Evolutionary conservation across 2,797 vertebrate genomes (phyloP).

Genomic region (Leucoraja ocellata): DNA sequence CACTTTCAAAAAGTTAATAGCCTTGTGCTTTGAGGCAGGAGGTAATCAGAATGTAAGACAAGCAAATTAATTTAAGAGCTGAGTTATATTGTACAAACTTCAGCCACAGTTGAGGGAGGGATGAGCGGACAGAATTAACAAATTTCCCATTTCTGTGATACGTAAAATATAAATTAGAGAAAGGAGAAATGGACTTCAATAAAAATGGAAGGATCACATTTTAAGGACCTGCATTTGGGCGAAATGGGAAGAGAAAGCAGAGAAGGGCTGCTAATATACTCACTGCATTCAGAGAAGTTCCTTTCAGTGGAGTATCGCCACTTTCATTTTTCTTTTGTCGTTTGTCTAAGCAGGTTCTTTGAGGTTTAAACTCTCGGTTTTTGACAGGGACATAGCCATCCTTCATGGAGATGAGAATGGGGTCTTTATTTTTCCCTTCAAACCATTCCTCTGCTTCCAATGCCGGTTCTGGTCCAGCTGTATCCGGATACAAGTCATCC

Average conservation of each 20-base stretch:
- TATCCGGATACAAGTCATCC: slow-evolving; percentile 93
- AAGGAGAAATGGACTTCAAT: neutral
- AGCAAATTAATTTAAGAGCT: neutral
- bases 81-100: neutral
- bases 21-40: neutral
- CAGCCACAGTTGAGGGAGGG: neutral
- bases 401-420: slow-evolving; percentile 86
- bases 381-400: slow-evolving; percentile 84
- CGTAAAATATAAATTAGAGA: neutral
- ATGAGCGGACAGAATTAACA: neutral
- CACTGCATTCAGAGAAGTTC: slow-evolving; percentile 66
- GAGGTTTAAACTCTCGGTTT: slow-evolving; percentile 85
- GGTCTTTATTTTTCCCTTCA: slow-evolving; percentile 84
- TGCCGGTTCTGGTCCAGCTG: slow-evolving; percentile 77
- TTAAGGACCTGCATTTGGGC: neutral
- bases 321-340: slow-evolving; percentile 75
- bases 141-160: neutral
- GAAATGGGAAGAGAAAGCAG: neutral
- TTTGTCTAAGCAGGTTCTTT: slow-evolving; percentile 90
- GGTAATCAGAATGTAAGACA: neutral
- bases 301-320: slow-evolving; percentile 64
- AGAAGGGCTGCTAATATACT: slow-evolving; percentile 46
- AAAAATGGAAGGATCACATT: neutral
- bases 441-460: slow-evolving; percentile 94
- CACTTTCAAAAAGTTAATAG: neutral